Conservation (phyloP, 2,113 vertebrate genomes). For the Cariama cristata region DNA sequence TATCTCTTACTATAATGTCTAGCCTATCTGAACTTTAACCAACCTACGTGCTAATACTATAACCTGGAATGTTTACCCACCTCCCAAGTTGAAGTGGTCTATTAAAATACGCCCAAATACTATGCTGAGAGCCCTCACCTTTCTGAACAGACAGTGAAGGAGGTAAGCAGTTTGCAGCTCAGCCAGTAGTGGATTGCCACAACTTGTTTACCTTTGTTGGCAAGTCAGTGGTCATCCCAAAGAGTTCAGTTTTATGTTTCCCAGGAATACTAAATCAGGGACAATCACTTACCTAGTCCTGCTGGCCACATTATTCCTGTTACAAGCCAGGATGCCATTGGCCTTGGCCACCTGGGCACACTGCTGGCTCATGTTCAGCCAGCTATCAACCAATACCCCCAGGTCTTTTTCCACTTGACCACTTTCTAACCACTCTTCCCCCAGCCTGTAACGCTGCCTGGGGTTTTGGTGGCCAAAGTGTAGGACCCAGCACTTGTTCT, state of each 20-base stretch:
- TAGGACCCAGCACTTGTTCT: too few species aligned
- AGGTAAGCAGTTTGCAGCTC: background rate
- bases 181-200: background rate
- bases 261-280: background rate
- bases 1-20: background rate
- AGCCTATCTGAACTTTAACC: background rate
- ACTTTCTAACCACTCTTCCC: too few species aligned
- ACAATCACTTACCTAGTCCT: too few species aligned
- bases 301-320: too few species aligned
- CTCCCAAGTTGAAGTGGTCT: background rate
- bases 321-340: too few species aligned
- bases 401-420: too few species aligned
- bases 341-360: too few species aligned
- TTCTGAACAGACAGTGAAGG: background rate
- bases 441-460: too few species aligned
- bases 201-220: background rate
- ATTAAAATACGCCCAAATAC: background rate
- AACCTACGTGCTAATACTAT: background rate
- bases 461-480: too few species aligned
- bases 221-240: background rate
- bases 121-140: background rate
- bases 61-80: background rate
- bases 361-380: too few species aligned
- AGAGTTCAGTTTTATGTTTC: background rate
- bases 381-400: too few species aligned